Conservation (phyloP, 2,113 vertebrate species). For the Tylochromis polylepis region DNA sequence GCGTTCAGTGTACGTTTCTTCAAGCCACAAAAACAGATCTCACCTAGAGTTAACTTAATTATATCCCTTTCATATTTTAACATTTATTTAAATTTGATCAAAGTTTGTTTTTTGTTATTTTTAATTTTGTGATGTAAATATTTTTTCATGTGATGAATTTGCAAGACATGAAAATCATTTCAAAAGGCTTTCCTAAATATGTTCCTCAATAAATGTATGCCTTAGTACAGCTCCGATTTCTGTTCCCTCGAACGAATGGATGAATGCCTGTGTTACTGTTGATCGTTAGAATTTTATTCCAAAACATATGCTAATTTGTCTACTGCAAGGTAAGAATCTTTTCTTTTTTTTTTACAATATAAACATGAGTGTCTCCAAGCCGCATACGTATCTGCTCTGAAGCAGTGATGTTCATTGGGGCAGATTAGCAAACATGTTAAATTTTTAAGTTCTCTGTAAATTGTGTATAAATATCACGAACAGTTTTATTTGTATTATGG, state of each 20-base stretch:
- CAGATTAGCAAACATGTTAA: conserved; percentile 29
- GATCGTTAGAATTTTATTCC: conserved; percentile 8
- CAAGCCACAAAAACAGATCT: not conserved
- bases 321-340: not conserved
- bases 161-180: not conserved
- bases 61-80: not conserved
- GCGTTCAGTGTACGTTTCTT: conserved; percentile 9
- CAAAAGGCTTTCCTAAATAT: not conserved
- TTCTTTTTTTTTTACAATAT: conserved; percentile 1
- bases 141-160: not conserved
- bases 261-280: not conserved
- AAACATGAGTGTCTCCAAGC: conserved; percentile 12
- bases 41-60: not conserved
- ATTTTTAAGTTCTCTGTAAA: conserved; percentile 61
- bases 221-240: conserved; percentile 24
- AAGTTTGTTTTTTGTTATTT: not conserved
- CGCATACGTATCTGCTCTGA: conserved; percentile 13
- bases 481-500: conserved; percentile 55
- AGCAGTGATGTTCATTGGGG: conserved; percentile 8
- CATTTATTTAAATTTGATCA: conserved; percentile 3
- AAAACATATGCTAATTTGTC: conserved; percentile 1
- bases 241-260: not conserved
- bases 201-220: conserved; percentile 26
- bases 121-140: conserved; percentile 51
- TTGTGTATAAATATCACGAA: conserved; percentile 65